Evolutionary conservation across 2,797 vertebrate species (phyloP), one percentile per base, ranked within the genome.

Genomic region (Syngnathus rostellatus): DNA sequence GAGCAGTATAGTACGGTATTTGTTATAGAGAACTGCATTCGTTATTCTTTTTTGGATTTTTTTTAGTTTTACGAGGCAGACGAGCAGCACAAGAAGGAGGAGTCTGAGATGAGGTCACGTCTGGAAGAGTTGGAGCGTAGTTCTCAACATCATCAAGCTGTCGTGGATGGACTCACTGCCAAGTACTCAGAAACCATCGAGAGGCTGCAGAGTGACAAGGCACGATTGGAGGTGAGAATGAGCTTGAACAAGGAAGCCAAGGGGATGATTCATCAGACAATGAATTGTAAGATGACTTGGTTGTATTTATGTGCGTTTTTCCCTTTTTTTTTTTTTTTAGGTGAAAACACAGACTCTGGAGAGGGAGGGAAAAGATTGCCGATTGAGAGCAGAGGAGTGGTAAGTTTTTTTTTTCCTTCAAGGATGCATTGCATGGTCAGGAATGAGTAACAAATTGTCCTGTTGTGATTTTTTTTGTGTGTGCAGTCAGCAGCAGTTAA

Each of bases 351-450:
- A 97, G 85, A 92, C 91, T 50, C 87, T 98, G 86, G 96, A 98
- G 83, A 93, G 93, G 77, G 97, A 99, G 86, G 89, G 93, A 55
- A 97, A 97, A 85, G 95, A 98, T 54, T 98, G 96, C 86, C 90
- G 95, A 75, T 86, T 94, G 79, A 91, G 93, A 83, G 93, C 94
- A 5, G 96, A 98, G 76, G 95, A 98, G 81, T 98, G 97, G 97
- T 99, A 89, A 69, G 77, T 57, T 17, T 38, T 61, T 61, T 11
- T 9, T 21, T 61, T 0, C 19, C 19, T 21, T 60, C 59, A 61
- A 40, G 11, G 40, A 43, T 62, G 43, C 14, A 14, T 3, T 6
- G 5, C 68, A 41, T 16, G 12, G 41, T 64, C 21, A 53, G 46
- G 9, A 7, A 46, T 58, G 39, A 54, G 14, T 55, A 17, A 23